Conservation (phyloP, 1,140 invertebrate species). For the Lucilia cuprina region DNA sequence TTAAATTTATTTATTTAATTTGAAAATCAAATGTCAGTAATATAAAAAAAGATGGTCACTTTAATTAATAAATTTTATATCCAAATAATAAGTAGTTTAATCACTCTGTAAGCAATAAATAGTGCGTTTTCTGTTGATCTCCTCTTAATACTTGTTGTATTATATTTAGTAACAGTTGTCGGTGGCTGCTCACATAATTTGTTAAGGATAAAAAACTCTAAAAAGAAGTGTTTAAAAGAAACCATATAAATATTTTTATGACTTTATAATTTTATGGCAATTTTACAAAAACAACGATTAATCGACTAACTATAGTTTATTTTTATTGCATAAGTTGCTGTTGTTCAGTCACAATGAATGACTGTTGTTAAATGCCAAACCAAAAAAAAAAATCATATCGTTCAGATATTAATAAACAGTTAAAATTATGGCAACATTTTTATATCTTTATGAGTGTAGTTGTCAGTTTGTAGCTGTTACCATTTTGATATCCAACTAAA, state of each 20-base stretch:
- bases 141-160: too few species aligned
- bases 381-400: neutral
- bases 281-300: slow-evolving; percentile 13
- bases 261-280: neutral
- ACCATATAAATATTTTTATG: neutral
- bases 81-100: too few species aligned
- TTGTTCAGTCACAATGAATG: neutral
- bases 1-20: too few species aligned
- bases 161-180: too few species aligned
- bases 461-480: neutral
- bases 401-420: neutral
- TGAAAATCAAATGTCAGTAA: too few species aligned
- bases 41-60: too few species aligned
- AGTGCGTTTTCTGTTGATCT: too few species aligned
- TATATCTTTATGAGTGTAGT: neutral
- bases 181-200: too few species aligned
- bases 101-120: too few species aligned
- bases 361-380: neutral
- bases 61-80: too few species aligned
- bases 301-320: neutral
- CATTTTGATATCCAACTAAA: slow-evolving; percentile 11
- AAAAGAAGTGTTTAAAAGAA: neutral
- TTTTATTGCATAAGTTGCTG: neutral
- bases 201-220: too few species aligned
- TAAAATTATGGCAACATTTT: slow-evolving; percentile 2